Evolutionary conservation across 2,888 invertebrate species (phyloP).

Genomic region (Tachystola acroxantha): DNA sequence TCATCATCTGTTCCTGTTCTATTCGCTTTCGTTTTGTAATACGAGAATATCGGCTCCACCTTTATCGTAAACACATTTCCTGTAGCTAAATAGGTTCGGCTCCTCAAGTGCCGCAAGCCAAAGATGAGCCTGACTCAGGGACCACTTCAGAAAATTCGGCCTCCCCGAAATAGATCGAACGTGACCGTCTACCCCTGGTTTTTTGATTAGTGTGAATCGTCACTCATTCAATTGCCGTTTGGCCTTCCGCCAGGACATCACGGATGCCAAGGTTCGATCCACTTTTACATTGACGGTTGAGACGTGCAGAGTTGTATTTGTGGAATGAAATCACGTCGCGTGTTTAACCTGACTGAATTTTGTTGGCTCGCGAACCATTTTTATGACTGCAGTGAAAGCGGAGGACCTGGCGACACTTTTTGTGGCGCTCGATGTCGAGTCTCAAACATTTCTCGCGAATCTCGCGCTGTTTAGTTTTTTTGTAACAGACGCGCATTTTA

Average conservation of each 20-base stretch:
- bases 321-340: constrained; percentile 40
- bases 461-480: constrained; percentile 13
- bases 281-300: constrained; percentile 37
- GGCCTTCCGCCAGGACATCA: constrained; percentile 65
- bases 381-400: constrained; percentile 26
- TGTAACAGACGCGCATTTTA: constrained; percentile 24
- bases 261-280: constrained; percentile 50
- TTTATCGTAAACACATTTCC: constrained; percentile 56
- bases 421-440: constrained; percentile 10
- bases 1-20: too few relatives aligned
- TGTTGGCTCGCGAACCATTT: constrained; percentile 16
- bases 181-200: constrained; percentile 60
- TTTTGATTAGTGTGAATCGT: constrained; percentile 61
- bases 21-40: too few relatives aligned
- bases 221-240: constrained; percentile 71
- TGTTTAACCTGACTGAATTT: constrained; percentile 11
- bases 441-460: constrained; percentile 9
- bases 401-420: constrained; percentile 24
- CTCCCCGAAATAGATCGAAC: constrained; percentile 65
- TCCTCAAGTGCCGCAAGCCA: constrained; percentile 44
- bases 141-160: constrained; percentile 58
- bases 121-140: constrained; percentile 57
- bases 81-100: constrained; percentile 54
- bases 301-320: constrained; percentile 34
- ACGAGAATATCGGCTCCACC: too few relatives aligned